Base-by-base conservation (phyloP, 2,797 vertebrate genomes). In the Lutjanus argentimaculatus region DNA sequence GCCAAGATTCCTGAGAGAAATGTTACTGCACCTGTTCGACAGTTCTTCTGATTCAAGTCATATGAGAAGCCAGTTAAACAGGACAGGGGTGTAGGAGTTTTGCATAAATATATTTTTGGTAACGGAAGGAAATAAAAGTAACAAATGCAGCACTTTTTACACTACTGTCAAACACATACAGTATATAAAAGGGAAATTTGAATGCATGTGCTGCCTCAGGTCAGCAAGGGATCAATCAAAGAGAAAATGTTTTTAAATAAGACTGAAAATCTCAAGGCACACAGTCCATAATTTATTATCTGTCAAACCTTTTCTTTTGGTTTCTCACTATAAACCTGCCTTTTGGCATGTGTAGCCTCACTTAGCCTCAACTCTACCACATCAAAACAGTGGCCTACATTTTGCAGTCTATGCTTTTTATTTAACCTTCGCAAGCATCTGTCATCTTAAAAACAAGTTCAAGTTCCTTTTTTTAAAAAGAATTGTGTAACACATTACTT, bases 1-100 rank as follows among this genome's bases (percentile, higher is more conserved):
- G 57, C 36, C 43, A 59, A 79, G 81, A 72, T 80, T 19, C 11
- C 40, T 25, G 8, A 16, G 19, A 78, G 67, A 77, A 83, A 85
- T 67, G 55, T 48, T 5, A 61, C 80, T 40, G 66, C 58, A 68
- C 79, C 77, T 56, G 70, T 79, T 57, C 48, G 46, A 69, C 68
- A 42, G 21, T 25, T 65, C 22, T 1, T 57, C 17, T 25, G 9
- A 55, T 77, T 68, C 0, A 72, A 21, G n/a, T 16, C 42, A 73
- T 45, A 40, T 8, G 14, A 8, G 63, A 72, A 72, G 62, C 59
- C 17, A 63, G 55, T 43, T 63, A 48, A 77, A 85, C 30, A 25
- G 36, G 52, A 77, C 22, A 1, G 2, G 7, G 51, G 19, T 57
- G 57, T 45, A 16, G 4, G 40, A 30, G 12, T 3, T 79, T 79